Evolutionary conservation across 2,797 vertebrate genomes (phyloP).

Genomic region (Takifugu rubripes): DNA sequence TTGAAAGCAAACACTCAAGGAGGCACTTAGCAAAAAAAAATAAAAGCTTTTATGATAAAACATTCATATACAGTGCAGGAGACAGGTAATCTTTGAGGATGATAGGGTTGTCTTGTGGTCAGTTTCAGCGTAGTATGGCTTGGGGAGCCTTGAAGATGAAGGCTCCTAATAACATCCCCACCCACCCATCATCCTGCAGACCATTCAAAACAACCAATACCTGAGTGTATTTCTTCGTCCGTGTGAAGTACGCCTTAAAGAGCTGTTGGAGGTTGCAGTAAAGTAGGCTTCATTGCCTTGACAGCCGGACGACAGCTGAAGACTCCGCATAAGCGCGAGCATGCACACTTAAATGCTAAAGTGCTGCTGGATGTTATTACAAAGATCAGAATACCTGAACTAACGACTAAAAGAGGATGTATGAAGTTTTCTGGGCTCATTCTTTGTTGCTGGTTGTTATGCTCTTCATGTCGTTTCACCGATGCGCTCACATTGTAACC

Average conservation of each 20-base stretch:
- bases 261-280: conserved; percentile 64
- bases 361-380: not conserved
- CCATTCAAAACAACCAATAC: conserved; percentile 59
- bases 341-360: conserved; percentile 7
- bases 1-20: conserved; percentile 77
- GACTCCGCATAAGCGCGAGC: not conserved
- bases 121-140: conserved; percentile 76
- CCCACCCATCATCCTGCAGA: conserved; percentile 58
- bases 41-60: conserved; percentile 80
- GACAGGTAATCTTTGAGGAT: conserved; percentile 73
- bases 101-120: conserved; percentile 80
- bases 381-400: not conserved
- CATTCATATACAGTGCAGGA: conserved; percentile 78
- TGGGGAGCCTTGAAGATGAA: conserved; percentile 65
- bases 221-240: conserved; percentile 59
- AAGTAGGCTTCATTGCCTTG: conserved; percentile 66
- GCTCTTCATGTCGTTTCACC: no score
- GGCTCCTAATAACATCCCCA: conserved; percentile 63
- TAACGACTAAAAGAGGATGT: conserved; percentile 3
- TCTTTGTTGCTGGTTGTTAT: no score
- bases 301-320: conserved; percentile 55
- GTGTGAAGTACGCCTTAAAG: conserved; percentile 67
- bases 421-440: conserved; percentile 4
- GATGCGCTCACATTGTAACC: no score
- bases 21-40: conserved; percentile 77